Base-by-base conservation (phyloP, 2,888 invertebrate species). In the Ypsolopha sequella region DNA sequence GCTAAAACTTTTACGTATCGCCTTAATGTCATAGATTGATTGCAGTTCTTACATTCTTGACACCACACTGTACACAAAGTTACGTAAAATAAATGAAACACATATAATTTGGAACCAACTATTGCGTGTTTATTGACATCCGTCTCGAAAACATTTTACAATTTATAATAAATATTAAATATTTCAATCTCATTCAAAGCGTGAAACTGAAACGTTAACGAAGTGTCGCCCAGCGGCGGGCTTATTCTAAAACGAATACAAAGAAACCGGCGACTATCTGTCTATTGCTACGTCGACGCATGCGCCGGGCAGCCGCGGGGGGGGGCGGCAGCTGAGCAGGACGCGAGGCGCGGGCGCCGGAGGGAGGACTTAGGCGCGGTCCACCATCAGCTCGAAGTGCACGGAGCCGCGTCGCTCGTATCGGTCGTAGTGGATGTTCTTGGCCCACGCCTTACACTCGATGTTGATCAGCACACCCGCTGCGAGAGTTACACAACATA, bases 311-410 rank as follows among this genome's bases (percentile, higher is more conserved):
- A 43, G 41, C 13, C 54, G 50, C 55, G 62, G 57, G 55, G 53
- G 56, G 53, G 54, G 56, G 60, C 52, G 54, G 65, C 62, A 46
- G 51, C 53, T 46, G 55, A 54, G 58, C 57, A 58, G 54, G 62
- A 57, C 58, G 60, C 64, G 59, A 54, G 62, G 58, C 58, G 60
- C 64, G 61, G 60, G 24, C n/a, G n/a, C n/a, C n/a, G 58, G 58
- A 55, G 47, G 52, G 54, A 47, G 51, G 52, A 63, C 63, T 84
- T 88, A 88, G 70, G 69, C 64, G 65, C 74, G 75, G 88, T 97
- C 97, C 77, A 97, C 91, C 92, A 97, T 93, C 80, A 97, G 89
- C 88, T 97, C 97, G 88, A 97, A 96, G 88, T 97, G 96, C 68
- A 97, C 96, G 66, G 95, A 94, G 68, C 97, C 97, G 75, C 95